Conservation (phyloP, 2,888 invertebrate genomes). For the Thera obeliscata region DNA sequence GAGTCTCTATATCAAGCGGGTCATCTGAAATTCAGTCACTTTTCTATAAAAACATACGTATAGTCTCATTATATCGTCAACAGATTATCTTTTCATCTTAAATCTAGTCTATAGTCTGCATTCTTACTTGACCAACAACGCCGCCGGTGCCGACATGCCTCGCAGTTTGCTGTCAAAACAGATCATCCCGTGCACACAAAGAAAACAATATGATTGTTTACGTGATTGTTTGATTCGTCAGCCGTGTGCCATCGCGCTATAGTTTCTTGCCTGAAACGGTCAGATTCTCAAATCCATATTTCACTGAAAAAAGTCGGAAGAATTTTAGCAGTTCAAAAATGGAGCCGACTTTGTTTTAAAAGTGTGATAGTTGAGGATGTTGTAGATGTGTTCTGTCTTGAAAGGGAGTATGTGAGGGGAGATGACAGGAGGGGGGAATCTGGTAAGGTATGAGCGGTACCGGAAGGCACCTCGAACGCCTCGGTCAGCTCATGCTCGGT, state of each 20-base stretch:
- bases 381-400: conserved; percentile 7
- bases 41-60: too few relatives aligned
- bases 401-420: conserved; percentile 57
- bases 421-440: conserved; percentile 68
- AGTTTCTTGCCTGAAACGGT: conserved; percentile 48
- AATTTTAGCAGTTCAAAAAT: background rate
- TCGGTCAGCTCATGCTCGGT: conserved; percentile 63
- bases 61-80: too few relatives aligned
- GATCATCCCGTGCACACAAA: conserved; percentile 60
- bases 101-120: background rate
- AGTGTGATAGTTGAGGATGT: background rate
- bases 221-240: conserved; percentile 71
- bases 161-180: conserved; percentile 25
- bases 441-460: conserved; percentile 63
- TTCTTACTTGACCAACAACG: background rate
- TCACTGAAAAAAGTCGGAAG: background rate
- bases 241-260: conserved; percentile 55
- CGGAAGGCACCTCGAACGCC: conserved; percentile 63
- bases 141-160: background rate
- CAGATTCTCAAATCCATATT: conserved; percentile 15
- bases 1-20: too few relatives aligned
- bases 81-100: background rate
- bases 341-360: background rate
- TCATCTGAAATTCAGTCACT: too few relatives aligned
- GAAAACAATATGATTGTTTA: conserved; percentile 77